Evolutionary conservation across 2,888 invertebrate genomes (phyloP).

Genomic region (Chalcis sispes): DNA sequence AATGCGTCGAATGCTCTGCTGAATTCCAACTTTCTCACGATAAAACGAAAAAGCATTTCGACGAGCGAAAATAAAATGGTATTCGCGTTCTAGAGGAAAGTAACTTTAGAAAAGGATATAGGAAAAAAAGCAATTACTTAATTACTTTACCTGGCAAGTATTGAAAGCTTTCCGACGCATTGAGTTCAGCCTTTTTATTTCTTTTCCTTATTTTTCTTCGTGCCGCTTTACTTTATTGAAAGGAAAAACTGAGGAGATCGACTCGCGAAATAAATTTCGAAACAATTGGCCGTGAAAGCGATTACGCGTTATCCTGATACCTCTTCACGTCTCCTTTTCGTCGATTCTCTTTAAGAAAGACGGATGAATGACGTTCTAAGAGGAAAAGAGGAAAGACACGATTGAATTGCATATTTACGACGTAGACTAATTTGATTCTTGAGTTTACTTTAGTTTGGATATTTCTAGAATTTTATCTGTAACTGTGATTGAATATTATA

Average conservation of each 20-base stretch:
- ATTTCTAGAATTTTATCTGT: neutral
- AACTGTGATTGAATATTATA: neutral
- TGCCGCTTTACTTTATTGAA: conserved; percentile 1
- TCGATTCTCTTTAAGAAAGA: too few relatives aligned
- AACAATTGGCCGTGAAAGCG: conserved; percentile 38
- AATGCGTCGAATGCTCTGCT: too few relatives aligned
- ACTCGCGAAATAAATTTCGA: conserved; percentile 36
- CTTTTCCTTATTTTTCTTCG: neutral
- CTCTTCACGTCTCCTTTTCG: too few relatives aligned
- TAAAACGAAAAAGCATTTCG: too few relatives aligned
- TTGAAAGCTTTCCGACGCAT: too few relatives aligned
- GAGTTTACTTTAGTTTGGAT: neutral
- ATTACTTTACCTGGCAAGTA: too few relatives aligned
- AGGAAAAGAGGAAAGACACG: conserved; percentile 2
- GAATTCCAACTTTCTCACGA: too few relatives aligned
- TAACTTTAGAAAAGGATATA: too few relatives aligned
- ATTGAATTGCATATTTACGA: conserved; percentile 44
- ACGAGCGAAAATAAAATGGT: too few relatives aligned
- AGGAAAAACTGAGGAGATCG: neutral
- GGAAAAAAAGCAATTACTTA: too few relatives aligned
- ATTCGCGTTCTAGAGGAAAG: too few relatives aligned
- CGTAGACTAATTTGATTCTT: conserved; percentile 6
- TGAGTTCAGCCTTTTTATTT: neutral
- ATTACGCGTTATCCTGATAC: conserved; percentile 30
- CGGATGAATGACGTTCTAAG: too few relatives aligned